Evolutionary conservation across 2,888 invertebrate species (phyloP), one percentile per base, ranked within the genome.

Genomic region (Idaea straminata): DNA sequence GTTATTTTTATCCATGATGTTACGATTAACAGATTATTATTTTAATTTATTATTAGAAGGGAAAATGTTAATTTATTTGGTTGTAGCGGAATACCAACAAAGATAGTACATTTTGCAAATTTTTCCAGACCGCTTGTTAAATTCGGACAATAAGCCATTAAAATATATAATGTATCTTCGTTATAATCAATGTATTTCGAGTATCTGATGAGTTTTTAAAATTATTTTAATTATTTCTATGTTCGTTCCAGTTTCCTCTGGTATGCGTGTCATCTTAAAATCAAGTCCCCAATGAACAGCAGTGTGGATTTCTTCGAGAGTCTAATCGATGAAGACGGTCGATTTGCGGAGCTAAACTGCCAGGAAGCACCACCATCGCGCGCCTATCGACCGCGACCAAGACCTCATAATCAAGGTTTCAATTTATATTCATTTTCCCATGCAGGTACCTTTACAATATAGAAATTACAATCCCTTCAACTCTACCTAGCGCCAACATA

Each of bases 301-400:
- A 91, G 92, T 77, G 93, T 94, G 71, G 94, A 94, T 78, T 94
- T 96, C 78, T 92, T 96, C 81, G 96, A 96, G 86, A 95, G 95
- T 79, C 92, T 96, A 62, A 94, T 96, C 78, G 95, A 95, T 69
- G 91, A 91, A 75, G 92, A 92, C 74, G 87, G 91, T 36, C 83
- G 92, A 58, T 91, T 91, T 72, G 86, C 90, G 5, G 92, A 92
- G 71, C 77, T 88, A 65, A 91, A 90, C 71, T 90, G 88, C 72
- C 91, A 89, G 71, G 89, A 91, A 65, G 81, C 87, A 0, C 63
- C 81, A 47, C 69, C 82, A 75, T 82, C 82, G 57, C 80, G 86
- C 25, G 78, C 81, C 15, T 83, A 81, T 34, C 80, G 87, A 15
- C 73, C 81, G 65, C 81, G 88, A 38, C 68, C 78, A 15, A 78